phyloP scores from a whole-genome alignment of 2,113 vertebrate genomes.

The Petroica traversi region DNA sequence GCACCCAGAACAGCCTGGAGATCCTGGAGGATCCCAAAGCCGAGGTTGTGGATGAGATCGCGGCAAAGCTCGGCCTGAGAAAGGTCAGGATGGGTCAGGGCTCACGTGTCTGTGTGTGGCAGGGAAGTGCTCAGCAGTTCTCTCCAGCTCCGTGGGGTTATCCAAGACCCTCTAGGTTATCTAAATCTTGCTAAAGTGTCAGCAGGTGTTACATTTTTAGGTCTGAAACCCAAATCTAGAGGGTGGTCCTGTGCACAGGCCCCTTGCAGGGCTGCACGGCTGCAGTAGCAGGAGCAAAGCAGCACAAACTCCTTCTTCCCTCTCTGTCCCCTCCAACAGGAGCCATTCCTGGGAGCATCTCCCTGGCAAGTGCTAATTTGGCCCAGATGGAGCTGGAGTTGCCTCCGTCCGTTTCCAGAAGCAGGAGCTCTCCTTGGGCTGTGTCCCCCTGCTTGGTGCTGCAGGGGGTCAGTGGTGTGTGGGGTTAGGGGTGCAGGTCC shows the following conservation, averaged over 20 bases:
- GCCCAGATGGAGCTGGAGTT: background rate
- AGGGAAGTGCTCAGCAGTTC: background rate
- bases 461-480: accelerated
- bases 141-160: background rate
- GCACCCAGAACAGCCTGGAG: slow-evolving; percentile 94
- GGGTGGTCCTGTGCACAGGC: background rate
- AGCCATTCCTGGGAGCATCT: background rate
- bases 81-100: slow-evolving; percentile 76
- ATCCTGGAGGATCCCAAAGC: slow-evolving; percentile 94
- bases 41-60: slow-evolving; percentile 92
- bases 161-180: background rate
- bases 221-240: background rate
- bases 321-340: background rate
- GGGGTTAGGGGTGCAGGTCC: background rate
- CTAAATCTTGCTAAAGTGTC: background rate
- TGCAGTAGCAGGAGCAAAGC: background rate
- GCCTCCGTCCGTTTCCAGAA: background rate
- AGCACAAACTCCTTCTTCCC: background rate
- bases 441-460: background rate
- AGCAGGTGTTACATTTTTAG: background rate
- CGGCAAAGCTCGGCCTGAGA: slow-evolving; percentile 91
- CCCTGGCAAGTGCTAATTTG: background rate
- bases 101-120: background rate
- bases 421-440: background rate
- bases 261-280: background rate